These are phyloP conservation scores for Melanostigma gelatinosum DNA, from an alignment of 2,113 vertebrate species.

Conservation along the genomic window DNA sequence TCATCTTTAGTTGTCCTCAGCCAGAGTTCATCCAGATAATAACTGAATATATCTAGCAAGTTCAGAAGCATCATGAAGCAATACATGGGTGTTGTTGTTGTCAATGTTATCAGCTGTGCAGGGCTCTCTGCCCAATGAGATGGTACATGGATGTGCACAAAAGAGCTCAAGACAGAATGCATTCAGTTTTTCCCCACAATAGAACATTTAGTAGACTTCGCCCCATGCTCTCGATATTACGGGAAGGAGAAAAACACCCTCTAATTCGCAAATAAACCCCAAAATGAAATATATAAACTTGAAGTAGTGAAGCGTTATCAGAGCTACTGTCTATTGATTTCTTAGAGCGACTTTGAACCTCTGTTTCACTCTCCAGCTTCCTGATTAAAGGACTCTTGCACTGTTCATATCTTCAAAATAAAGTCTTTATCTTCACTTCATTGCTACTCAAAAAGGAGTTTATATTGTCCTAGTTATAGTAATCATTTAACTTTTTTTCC, in stretches of 20 bases:
- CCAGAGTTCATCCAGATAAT: slow-evolving; percentile 70
- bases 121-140: not conserved
- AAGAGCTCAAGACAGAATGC: slow-evolving; percentile 1
- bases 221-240: slow-evolving; percentile 8
- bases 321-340: slow-evolving; percentile 76
- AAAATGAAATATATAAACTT: slow-evolving; percentile 39
- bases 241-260: slow-evolving; percentile 38
- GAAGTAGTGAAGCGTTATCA: slow-evolving; percentile 54
- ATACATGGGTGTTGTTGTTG: slow-evolving; percentile 46
- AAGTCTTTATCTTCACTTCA: slow-evolving; percentile 27
- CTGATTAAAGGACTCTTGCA: slow-evolving; percentile 37
- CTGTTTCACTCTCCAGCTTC: slow-evolving; percentile 58
- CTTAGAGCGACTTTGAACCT: slow-evolving; percentile 65
- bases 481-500: not conserved
- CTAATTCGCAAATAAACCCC: slow-evolving; percentile 52
- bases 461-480: not conserved
- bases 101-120: slow-evolving; percentile 58
- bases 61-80: slow-evolving; percentile 67
- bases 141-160: slow-evolving; percentile 19
- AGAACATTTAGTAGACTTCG: slow-evolving; percentile 42
- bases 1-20: slow-evolving; percentile 58
- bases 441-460: not conserved
- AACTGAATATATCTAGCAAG: slow-evolving; percentile 56
- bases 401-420: slow-evolving; percentile 40
- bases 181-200: slow-evolving; percentile 10